Conservation (phyloP, 2,797 vertebrate genomes). For the Cichlasoma orientale region DNA sequence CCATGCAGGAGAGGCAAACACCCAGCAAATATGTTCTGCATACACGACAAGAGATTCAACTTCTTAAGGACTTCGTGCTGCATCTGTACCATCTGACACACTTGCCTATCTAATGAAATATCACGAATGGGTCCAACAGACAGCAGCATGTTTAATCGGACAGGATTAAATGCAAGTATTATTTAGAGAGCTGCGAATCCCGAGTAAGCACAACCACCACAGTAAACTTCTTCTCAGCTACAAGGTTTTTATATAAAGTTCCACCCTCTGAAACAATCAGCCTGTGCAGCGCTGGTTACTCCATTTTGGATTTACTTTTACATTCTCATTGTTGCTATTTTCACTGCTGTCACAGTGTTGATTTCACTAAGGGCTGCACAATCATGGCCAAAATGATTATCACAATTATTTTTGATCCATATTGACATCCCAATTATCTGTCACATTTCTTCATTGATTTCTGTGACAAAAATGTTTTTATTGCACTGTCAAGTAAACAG, state of each 20-base stretch:
- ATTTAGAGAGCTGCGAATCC: background rate
- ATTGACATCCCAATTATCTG: background rate
- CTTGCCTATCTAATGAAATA: background rate
- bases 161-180: background rate
- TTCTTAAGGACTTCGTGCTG: background rate
- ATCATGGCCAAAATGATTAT: background rate
- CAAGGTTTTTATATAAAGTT: background rate
- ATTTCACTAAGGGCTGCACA: background rate
- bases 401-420: background rate
- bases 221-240: no score
- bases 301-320: background rate
- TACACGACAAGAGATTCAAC: background rate
- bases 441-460: background rate
- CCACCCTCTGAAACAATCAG: background rate
- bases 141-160: constrained; percentile 4
- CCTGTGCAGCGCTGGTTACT: background rate
- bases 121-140: background rate
- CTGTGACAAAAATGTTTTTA: background rate
- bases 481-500: background rate
- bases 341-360: constrained; percentile 9
- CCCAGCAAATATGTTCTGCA: constrained; percentile 14
- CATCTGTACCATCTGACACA: constrained; percentile 20
- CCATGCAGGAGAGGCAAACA: constrained; percentile 26
- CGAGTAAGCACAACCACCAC: background rate
- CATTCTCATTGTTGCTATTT: background rate